Base-by-base conservation (phyloP, 2,797 vertebrate genomes). In the Cephalopachus bancanus region DNA sequence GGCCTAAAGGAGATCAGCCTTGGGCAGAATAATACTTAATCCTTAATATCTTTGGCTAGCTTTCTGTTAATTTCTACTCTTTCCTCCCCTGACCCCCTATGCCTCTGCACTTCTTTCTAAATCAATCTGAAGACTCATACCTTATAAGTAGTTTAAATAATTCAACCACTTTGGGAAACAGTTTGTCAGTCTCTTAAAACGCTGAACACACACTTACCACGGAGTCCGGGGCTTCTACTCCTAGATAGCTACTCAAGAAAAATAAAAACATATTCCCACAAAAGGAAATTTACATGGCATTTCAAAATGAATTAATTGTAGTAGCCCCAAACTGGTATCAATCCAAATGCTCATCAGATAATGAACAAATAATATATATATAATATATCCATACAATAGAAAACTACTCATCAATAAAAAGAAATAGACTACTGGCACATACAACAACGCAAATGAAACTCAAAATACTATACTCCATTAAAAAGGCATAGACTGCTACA, bases 161-260 rank as follows among this genome's bases (percentile, higher is more conserved):
- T 37, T 75, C 59, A 85, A 64, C n/a, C 24, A 49, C 14, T 57
- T 76, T 72, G 59, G 44, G 22, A 87, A 91, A 64, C 15, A 49
- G 11, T 64, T 83, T 64, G 16, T 74, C 51, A 72, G 17, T 51
- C 72, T 94, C 37, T 84, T 78, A 60, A 76, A 94, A 89, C 89
- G 4, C 57, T 93, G 57, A 71, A 75, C 7, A 26, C 57, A 60
- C 4, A n/a, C 8, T 69, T 75, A 86, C 17, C 55, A 90, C 26
- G 75, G 30, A 83, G 67, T 20, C 17, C 12, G 7, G 19, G 57
- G 37, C 69, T 44, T 83, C 7, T 3, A 76, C 19, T 83, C 19
- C 1, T 59, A 44, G 10, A 5, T 37, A 71, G 22, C 44, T 49
- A 62, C 22, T 3, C 28, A 76, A 71, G 53, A 76, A 15, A 90